Evolutionary conservation across 2,113 vertebrate genomes (phyloP).

Genomic region (Tauraco erythrolophus): DNA sequence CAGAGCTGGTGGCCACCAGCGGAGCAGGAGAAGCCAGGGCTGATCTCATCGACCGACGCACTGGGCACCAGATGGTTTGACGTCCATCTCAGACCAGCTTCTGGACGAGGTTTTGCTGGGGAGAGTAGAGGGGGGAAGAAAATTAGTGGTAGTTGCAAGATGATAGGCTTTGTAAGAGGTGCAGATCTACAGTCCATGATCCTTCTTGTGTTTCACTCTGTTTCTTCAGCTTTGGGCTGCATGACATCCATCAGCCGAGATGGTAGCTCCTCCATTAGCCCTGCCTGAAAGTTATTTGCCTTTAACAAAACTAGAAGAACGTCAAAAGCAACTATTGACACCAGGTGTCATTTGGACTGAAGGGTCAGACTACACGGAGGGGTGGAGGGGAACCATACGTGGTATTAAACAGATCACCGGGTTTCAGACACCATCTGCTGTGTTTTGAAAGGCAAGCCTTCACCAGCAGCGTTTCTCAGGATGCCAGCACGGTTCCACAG

Average conservation of each 20-base stretch:
- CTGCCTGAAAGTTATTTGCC: background rate
- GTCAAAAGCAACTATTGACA: background rate
- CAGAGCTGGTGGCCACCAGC: background rate
- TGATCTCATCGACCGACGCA: fast-evolving
- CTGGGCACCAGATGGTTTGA: background rate
- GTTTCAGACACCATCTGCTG: background rate
- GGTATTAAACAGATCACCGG: background rate
- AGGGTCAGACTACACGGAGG: background rate
- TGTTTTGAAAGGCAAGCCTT: background rate
- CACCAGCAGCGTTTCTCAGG: background rate
- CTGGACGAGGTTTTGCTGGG: background rate
- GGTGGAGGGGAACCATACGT: background rate
- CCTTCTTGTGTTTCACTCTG: background rate
- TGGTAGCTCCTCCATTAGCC: background rate
- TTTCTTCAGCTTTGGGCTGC: background rate
- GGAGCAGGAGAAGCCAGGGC: background rate
- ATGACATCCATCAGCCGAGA: background rate
- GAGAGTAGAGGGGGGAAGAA: background rate
- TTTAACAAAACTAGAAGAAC: background rate
- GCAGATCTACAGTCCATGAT: background rate
- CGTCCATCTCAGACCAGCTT: background rate
- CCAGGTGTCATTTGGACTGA: background rate
- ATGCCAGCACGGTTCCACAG: background rate
- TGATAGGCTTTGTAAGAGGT: background rate
- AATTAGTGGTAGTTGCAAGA: background rate